phyloP scores from a whole-genome alignment of 1,140 invertebrate genomes.

The Drosophila kanapiae region DNA sequence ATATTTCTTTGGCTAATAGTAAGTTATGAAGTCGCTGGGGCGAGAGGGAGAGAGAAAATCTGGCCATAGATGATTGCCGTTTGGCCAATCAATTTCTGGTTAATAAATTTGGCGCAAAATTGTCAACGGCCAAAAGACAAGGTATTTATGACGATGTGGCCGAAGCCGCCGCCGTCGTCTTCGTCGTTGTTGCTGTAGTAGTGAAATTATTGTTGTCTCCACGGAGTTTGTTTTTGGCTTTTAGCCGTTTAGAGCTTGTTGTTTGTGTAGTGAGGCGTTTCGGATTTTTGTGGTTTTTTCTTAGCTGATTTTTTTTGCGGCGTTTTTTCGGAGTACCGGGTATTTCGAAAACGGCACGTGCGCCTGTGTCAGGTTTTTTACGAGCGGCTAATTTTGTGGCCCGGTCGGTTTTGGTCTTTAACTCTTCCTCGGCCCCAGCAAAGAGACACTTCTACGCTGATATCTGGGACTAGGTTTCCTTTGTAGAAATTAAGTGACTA shows the following conservation, averaged over 20 bases:
- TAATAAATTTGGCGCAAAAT: slow-evolving; percentile 79
- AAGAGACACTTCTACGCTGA: slow-evolving; percentile 31
- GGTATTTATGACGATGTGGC: slow-evolving; percentile 73
- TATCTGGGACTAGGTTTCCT: slow-evolving; percentile 44
- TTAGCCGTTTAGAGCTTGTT: slow-evolving; percentile 24
- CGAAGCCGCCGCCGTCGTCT: neutral
- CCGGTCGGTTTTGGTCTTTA: slow-evolving; percentile 46
- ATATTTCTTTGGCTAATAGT: slow-evolving; percentile 69
- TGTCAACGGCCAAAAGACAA: slow-evolving; percentile 64
- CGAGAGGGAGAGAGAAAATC: slow-evolving; percentile 30
- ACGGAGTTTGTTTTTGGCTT: slow-evolving; percentile 51
- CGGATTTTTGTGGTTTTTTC: slow-evolving; percentile 49
- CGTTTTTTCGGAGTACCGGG: slow-evolving; percentile 49
- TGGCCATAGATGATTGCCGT: slow-evolving; percentile 75
- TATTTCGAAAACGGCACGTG: slow-evolving; percentile 82
- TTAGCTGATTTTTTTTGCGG: slow-evolving; percentile 13
- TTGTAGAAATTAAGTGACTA: slow-evolving; percentile 62
- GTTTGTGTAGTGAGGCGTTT: slow-evolving; percentile 53
- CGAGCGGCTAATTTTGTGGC: slow-evolving; percentile 77
- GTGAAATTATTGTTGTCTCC: slow-evolving; percentile 80
- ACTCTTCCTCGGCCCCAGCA: slow-evolving; percentile 29
- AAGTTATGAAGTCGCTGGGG: slow-evolving; percentile 70
- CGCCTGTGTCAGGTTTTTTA: slow-evolving; percentile 81
- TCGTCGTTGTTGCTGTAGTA: slow-evolving; percentile 43
- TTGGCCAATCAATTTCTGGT: slow-evolving; percentile 82